A percentile compares a stretch with the other conserved stretches of the same genome.
These are phyloP conservation scores for Ethmia dodecea DNA, from an alignment of 2,888 invertebrate species.

Conservation along the genomic window DNA sequence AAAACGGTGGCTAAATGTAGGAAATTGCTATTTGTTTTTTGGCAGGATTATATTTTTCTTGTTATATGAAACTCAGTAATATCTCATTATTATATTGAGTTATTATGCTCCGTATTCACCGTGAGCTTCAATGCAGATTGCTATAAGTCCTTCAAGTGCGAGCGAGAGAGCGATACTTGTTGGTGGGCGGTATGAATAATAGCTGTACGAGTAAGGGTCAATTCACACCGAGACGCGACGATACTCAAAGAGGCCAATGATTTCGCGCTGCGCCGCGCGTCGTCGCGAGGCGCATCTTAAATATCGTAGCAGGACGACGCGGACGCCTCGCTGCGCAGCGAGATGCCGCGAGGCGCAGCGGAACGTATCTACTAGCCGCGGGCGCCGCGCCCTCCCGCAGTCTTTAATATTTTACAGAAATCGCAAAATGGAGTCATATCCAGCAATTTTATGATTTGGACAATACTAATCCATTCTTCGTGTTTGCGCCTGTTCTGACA, in stretches of 20 bases:
- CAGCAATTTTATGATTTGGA: too few species aligned
- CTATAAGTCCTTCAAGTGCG: background rate
- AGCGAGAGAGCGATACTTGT: background rate
- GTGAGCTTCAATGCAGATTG: background rate
- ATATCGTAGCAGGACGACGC: background rate
- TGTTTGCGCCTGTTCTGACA: too few species aligned
- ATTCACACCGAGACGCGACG: constrained; percentile 1
- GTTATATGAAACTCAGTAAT: background rate
- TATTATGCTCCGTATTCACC: background rate
- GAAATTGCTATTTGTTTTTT: constrained; percentile 8
- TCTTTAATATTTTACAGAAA: too few species aligned
- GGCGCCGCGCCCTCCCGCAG: background rate
- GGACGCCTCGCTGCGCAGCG: background rate
- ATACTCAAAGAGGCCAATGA: background rate
- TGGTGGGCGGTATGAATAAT: background rate
- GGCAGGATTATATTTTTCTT: constrained; percentile 1
- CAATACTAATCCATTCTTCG: too few species aligned
- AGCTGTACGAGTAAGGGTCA: background rate
- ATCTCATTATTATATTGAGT: background rate
- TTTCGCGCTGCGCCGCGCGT: background rate
- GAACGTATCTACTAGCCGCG: background rate
- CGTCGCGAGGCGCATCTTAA: background rate
- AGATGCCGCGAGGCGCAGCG: background rate
- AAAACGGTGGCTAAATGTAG: constrained; percentile 8
- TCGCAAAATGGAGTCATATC: too few species aligned